Evolutionary conservation across 2,113 vertebrate species (phyloP).

Genomic region (Haemorhous mexicanus): DNA sequence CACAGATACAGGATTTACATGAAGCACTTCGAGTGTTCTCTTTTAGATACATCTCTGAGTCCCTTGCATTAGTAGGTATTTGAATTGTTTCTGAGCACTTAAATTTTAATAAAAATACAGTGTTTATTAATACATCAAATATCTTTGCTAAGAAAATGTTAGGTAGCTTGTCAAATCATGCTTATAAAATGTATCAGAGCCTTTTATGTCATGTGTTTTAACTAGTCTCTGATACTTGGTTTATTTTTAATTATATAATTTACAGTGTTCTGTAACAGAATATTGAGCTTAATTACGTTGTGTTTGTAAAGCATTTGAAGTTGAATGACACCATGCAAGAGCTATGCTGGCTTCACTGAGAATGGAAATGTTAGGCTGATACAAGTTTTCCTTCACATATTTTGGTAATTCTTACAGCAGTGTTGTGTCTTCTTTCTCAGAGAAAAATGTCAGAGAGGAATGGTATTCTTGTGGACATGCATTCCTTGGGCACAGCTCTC

Average conservation of each 20-base stretch:
- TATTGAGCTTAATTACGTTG: background rate
- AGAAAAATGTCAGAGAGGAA: background rate
- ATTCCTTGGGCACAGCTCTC: background rate
- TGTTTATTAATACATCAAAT: background rate
- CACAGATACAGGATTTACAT: background rate
- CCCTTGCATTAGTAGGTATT: background rate
- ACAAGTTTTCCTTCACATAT: background rate
- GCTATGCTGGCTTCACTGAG: background rate
- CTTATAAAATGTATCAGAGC: background rate
- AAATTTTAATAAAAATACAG: conserved; percentile 3
- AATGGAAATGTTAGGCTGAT: background rate
- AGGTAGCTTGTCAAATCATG: background rate
- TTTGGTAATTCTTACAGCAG: background rate
- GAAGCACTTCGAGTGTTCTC: background rate
- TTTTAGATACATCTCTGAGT: background rate
- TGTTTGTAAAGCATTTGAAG: conserved; percentile 25
- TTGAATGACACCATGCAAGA: background rate
- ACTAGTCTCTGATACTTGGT: background rate
- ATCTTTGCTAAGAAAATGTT: conserved; percentile 12
- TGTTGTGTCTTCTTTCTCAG: background rate
- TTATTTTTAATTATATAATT: background rate
- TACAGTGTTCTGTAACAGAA: background rate
- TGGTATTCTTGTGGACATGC: background rate
- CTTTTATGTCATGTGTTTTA: background rate
- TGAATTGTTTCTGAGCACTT: background rate